These are phyloP conservation scores for Teleopsis dalmanni DNA, from an alignment of 1,140 invertebrate genomes.

Conservation along the genomic window DNA sequence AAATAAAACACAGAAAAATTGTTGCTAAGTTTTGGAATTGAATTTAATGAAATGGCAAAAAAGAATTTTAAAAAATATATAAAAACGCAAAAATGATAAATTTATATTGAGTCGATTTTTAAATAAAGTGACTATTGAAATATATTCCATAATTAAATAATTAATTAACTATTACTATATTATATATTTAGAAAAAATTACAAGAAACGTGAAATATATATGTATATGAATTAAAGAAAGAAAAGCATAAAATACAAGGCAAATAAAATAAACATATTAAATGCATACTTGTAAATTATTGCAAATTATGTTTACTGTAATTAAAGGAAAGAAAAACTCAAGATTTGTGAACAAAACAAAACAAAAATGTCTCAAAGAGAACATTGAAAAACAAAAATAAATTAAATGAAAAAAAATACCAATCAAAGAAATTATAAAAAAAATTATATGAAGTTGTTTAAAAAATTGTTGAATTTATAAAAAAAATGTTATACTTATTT, in stretches of 20 bases:
- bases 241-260: not conserved
- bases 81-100: not conserved
- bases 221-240: not conserved
- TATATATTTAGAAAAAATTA: too few species aligned
- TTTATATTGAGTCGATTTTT: too few species aligned
- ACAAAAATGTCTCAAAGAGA: conserved; percentile 2
- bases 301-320: conserved; percentile 3
- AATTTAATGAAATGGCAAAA: not conserved
- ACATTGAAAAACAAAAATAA: not conserved
- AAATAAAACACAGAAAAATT: not conserved
- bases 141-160: too few species aligned
- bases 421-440: conserved; percentile 1
- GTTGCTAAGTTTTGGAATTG: not conserved
- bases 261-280: not conserved
- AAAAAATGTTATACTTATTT: too few species aligned
- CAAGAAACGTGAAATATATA: not conserved
- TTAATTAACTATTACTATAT: too few species aligned
- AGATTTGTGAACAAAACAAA: too few species aligned
- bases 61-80: not conserved
- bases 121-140: too few species aligned
- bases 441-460: too few species aligned
- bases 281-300: conserved; percentile 2
- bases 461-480: too few species aligned
- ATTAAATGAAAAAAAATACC: not conserved
- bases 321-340: conserved; percentile 2